Base-by-base conservation (phyloP, 2,113 vertebrate genomes). In the Neomonachus schauinslandi region DNA sequence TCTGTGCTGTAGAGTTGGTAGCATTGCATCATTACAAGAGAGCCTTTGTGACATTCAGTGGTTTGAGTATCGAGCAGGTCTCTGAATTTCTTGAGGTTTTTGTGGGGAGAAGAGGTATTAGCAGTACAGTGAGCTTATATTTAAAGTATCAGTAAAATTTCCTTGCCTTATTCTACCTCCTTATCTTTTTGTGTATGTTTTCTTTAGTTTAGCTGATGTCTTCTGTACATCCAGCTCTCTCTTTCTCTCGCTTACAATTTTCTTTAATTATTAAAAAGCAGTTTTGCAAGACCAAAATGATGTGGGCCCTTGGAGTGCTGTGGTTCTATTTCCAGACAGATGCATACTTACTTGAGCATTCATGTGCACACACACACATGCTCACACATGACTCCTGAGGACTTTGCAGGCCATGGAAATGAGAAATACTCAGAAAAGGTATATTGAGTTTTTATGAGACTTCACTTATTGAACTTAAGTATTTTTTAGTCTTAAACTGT, bases 51-150 rank as follows among this genome's bases (percentile, higher is more conserved):
- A 82, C 67, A 31, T 31, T 63, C 77, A 14, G 39, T 15, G 91
- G 81, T 90, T 71, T 90, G 39, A 86, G 82, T 65, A 46, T 61
- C 19, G 1, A 97, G 74, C 85, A 42, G 36, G 26, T 97, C 51
- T 96, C 91, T 93, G 31, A 77, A 28, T 79, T 81, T 93, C 86
- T 80, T 91, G 96, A 96, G 95, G 65, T 91, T 94, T 94, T 77
- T 79, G 84, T 97, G 81, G 92, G 46, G 79, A 95, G 77, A 36
- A 55, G 39, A 67, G 91, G 31, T 63, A 49, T 65, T 80, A 74
- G 26, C 13, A 55, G 5, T 71, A 71, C 31, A 77, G 95, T 88
- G n/a, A 81, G 18, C 49, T 88, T 42, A 3, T 67, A 13, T 28
- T 77, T 55, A 72, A 89, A 77, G n/a, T 42, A 63, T 26, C 22